A percentile compares a stretch with the other conserved stretches of the same genome.
phyloP scores from a whole-genome alignment of 2,888 invertebrate genomes.

The Temnothorax rugatulus region DNA sequence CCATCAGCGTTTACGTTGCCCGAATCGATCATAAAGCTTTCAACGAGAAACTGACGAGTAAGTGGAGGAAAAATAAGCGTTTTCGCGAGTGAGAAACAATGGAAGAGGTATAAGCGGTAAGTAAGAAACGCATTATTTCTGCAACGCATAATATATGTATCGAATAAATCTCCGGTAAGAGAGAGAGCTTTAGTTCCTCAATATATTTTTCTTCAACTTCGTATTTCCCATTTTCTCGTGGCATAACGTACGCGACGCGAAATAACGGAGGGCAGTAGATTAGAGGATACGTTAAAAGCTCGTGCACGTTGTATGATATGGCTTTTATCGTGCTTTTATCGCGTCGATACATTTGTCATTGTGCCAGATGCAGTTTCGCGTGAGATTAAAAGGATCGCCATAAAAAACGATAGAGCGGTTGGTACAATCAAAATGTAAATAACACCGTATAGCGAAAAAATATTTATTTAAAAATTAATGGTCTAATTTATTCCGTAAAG shows the following conservation, averaged over 20 bases:
- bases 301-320: conserved; percentile 35
- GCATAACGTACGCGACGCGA: not conserved
- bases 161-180: conserved; percentile 29
- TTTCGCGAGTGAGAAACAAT: conserved; percentile 9
- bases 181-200: conserved; percentile 23
- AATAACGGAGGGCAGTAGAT: conserved; percentile 38
- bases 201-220: conserved; percentile 5
- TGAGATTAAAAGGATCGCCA: conserved; percentile 31
- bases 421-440: conserved; percentile 14
- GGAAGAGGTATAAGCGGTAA: not conserved
- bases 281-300: conserved; percentile 36
- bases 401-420: conserved; percentile 17
- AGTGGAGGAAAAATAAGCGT: not conserved
- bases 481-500: not conserved
- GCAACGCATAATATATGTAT: conserved; percentile 3
- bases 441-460: not conserved
- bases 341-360: conserved; percentile 41
- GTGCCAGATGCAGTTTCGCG: conserved; percentile 35
- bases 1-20: conserved; percentile 5
- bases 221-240: conserved; percentile 11
- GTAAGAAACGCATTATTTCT: conserved; percentile 8
- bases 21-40: not conserved
- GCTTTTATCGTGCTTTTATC: conserved; percentile 37
- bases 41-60: not conserved
- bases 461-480: conserved; percentile 10